phyloP scores from a whole-genome alignment of 92 coral and sea anemone genomes.

The Epizoanthus scotinus region DNA sequence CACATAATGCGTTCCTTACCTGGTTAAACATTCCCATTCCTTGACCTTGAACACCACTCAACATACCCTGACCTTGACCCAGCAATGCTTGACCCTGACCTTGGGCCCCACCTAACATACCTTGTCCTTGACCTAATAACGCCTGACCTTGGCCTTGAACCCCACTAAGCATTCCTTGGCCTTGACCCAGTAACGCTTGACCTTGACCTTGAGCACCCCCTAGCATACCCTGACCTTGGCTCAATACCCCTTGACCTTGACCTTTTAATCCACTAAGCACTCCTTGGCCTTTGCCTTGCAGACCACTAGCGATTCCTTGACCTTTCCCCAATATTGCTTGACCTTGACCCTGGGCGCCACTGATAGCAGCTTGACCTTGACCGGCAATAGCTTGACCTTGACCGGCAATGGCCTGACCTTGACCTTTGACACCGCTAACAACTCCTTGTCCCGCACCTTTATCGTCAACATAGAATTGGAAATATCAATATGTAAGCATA shows the following conservation, averaged over 20 bases:
- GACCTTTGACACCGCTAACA: constrained; percentile 15
- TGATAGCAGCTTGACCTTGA: constrained; percentile 38
- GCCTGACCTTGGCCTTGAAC: constrained; percentile 51
- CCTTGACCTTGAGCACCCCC: constrained; percentile 56
- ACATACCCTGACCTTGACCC: constrained; percentile 51
- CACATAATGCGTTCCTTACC: neutral
- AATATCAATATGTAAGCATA: neutral
- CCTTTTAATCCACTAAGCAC: constrained; percentile 40
- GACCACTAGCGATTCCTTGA: constrained; percentile 45
- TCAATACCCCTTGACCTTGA: constrained; percentile 48
- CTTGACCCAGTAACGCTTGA: constrained; percentile 57
- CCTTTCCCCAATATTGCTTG: constrained; percentile 65
- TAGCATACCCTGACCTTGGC: constrained; percentile 55
- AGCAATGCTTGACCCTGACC: constrained; percentile 64
- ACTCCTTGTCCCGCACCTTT: constrained; percentile 26
- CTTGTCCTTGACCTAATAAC: constrained; percentile 55
- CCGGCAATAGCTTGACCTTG: constrained; percentile 38
- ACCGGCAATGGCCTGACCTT: constrained; percentile 38
- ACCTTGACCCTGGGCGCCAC: constrained; percentile 59
- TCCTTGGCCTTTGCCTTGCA: constrained; percentile 54
- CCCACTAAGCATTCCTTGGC: constrained; percentile 44
- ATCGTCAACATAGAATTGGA: neutral
- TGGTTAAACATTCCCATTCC: constrained; percentile 53
- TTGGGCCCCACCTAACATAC: constrained; percentile 28
- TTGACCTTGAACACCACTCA: constrained; percentile 62